Evolutionary conservation across 1,140 invertebrate genomes (phyloP).

Genomic region (Heliconius melpomene): DNA sequence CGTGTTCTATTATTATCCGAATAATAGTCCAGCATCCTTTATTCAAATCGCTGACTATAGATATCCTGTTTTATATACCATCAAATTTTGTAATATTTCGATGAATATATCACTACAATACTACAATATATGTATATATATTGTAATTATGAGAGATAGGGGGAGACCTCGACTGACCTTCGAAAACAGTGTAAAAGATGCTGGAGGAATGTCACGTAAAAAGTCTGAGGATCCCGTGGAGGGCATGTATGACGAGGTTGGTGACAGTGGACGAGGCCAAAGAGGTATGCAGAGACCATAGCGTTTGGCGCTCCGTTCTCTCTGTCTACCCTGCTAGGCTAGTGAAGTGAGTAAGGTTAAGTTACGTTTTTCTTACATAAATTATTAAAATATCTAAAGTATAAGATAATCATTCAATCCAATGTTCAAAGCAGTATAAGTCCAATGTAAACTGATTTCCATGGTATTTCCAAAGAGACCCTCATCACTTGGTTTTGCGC

Average conservation of each 20-base stretch:
- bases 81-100: not conserved
- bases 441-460: not conserved
- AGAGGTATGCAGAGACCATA: too few species aligned
- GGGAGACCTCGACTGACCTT: too few species aligned
- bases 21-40: constrained; percentile 17
- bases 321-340: too few species aligned
- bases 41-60: not conserved
- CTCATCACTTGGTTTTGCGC: not conserved
- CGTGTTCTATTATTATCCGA: constrained; percentile 27
- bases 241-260: too few species aligned
- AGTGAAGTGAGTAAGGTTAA: too few species aligned
- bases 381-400: not conserved
- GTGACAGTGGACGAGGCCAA: too few species aligned
- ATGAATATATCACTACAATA: not conserved
- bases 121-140: too few species aligned
- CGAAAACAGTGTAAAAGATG: too few species aligned
- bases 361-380: not conserved
- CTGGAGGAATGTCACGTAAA: too few species aligned
- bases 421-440: not conserved
- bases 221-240: too few species aligned
- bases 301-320: too few species aligned
- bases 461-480: not conserved
- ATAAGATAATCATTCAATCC: not conserved
- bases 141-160: too few species aligned
- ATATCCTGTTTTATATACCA: not conserved